Conservation (phyloP, 2,888 invertebrate genomes). For the Lissonota sp. region DNA sequence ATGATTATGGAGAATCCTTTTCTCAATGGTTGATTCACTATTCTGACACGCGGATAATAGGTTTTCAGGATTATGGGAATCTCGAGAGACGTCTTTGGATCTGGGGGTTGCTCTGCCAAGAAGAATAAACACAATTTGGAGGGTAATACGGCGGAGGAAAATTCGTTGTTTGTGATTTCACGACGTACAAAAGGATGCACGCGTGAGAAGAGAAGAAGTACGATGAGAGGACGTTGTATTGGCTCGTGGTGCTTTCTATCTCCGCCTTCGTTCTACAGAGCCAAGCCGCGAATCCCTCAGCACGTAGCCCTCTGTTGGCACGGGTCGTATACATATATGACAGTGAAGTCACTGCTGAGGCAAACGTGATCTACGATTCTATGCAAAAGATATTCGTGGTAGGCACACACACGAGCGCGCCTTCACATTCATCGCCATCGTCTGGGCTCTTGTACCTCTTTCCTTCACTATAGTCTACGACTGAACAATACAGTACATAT, state of each 20-base stretch:
- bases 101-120: not conserved
- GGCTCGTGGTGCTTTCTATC: not conserved
- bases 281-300: conserved; percentile 27
- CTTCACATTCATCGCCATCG: conserved; percentile 11
- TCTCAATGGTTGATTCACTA: not conserved
- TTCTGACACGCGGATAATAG: too few species aligned
- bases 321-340: conserved; percentile 6
- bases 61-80: too few species aligned
- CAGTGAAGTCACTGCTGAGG: conserved; percentile 21
- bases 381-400: conserved; percentile 50
- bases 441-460: conserved; percentile 49
- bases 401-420: conserved; percentile 12
- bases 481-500: conserved; percentile 23
- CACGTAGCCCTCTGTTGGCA: conserved; percentile 17
- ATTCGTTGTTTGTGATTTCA: conserved; percentile 11
- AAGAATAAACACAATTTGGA: not conserved
- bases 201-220: conserved; percentile 5
- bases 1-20: not conserved
- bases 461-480: conserved; percentile 36
- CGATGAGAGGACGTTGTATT: not conserved
- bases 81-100: not conserved
- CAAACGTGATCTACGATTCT: conserved; percentile 53
- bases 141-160: not conserved
- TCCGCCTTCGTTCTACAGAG: not conserved
- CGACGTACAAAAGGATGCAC: conserved; percentile 27